Conservation (phyloP, 2,797 vertebrate genomes). For the Epinephelus coioides region DNA sequence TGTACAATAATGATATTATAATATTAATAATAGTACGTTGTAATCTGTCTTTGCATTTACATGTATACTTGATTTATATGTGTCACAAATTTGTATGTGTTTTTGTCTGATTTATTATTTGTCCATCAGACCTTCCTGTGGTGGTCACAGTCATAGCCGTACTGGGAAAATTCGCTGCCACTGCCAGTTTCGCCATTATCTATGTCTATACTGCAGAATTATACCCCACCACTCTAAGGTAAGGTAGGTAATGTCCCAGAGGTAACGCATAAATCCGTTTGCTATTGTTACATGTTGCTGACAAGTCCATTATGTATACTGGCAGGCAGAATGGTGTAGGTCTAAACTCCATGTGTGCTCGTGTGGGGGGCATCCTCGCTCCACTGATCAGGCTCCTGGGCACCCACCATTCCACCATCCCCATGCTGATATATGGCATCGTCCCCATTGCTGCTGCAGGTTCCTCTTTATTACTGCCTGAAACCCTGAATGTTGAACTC, state of each 20-base stretch:
- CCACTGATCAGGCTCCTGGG: slow-evolving; percentile 88
- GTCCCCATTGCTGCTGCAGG: slow-evolving; percentile 77
- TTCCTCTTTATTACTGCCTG: slow-evolving; percentile 88
- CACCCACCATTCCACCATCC: slow-evolving; percentile 82
- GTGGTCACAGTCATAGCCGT: slow-evolving; percentile 86
- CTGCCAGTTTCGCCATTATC: slow-evolving; percentile 83
- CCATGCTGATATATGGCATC: slow-evolving; percentile 88
- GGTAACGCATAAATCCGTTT: not conserved
- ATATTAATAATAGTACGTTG: too few relatives aligned
- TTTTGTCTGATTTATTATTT: slow-evolving; percentile 19
- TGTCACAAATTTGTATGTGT: not conserved
- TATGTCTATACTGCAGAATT: slow-evolving; percentile 91
- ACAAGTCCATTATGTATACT: not conserved
- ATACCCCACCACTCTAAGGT: slow-evolving; percentile 91
- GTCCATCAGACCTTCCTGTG: slow-evolving; percentile 82
- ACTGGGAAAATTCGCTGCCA: slow-evolving; percentile 87
- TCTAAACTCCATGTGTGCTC: slow-evolving; percentile 85
- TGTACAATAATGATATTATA: too few relatives aligned
- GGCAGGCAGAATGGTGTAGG: slow-evolving; percentile 90
- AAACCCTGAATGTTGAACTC: slow-evolving; percentile 86
- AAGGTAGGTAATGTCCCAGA: slow-evolving; percentile 68
- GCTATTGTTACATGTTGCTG: not conserved
- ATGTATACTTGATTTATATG: too few relatives aligned
- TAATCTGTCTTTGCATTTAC: not conserved
- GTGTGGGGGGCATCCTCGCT: slow-evolving; percentile 88